These are phyloP conservation scores for Henricia sp. DNA, from an alignment of 53 echinoderm and acorn worm genomes.

Conservation along the genomic window DNA sequence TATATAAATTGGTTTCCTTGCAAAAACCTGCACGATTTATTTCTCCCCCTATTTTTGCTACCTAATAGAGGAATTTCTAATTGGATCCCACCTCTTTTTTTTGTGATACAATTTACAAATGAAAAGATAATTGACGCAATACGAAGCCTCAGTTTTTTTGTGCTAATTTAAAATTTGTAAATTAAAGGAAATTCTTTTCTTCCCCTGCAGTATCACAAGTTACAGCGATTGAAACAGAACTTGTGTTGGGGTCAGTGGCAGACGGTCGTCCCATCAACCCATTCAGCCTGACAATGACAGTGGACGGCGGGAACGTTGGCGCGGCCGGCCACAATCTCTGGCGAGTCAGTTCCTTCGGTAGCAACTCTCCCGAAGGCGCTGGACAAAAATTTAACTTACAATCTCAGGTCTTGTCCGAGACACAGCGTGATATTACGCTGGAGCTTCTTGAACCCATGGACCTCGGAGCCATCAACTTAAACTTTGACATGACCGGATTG, in stretches of 20 bases:
- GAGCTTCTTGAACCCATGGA: conserved; percentile 68
- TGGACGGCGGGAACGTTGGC: conserved; percentile 69
- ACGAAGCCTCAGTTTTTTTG: no score
- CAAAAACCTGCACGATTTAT: no score
- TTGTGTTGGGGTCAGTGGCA: conserved; percentile 55
- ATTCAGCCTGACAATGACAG: conserved; percentile 75
- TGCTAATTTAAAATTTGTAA: no score
- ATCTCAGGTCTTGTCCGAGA: conserved; percentile 51
- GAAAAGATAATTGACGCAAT: no score
- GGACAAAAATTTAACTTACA: conserved; percentile 59
- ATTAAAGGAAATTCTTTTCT: background rate
- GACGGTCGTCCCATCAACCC: conserved; percentile 69
- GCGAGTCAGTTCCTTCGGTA: conserved; percentile 85
- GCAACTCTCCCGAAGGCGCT: conserved; percentile 56
- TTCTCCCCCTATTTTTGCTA: no score
- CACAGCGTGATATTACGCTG: conserved; percentile 32
- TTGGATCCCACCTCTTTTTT: no score
- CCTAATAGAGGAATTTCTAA: no score
- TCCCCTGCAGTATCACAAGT: conserved; percentile 36
- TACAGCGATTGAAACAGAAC: conserved; percentile 41
- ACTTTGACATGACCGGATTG: conserved; percentile 85
- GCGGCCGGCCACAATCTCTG: conserved; percentile 61
- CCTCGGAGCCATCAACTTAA: conserved; percentile 73
- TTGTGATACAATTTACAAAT: no score
- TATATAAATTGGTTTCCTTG: no score